Evolutionary conservation across 2,888 invertebrate genomes (phyloP), one percentile per base, ranked within the genome.

Genomic region (Micoletzkya japonica): DNA sequence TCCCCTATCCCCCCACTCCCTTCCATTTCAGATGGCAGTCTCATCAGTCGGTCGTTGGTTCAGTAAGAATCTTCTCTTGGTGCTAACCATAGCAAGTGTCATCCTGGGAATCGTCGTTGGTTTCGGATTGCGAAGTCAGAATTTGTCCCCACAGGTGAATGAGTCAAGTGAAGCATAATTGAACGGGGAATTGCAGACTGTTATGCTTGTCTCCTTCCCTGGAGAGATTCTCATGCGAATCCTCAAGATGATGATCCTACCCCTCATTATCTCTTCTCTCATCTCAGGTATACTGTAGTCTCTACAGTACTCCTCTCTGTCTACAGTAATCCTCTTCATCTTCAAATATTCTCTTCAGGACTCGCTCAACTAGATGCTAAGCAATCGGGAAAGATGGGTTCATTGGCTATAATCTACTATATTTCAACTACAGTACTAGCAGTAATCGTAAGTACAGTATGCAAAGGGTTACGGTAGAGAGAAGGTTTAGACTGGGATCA

Each of bases 201-300:
- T 90, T 70, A 88, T 89, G 87, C 86, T 90, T 56, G 87, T 91
- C 72, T 88, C 89, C 58, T 91, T 91, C 83, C 90, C 90, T 1
- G 91, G 91, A 82, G 90, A 91, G 78, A 87, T 91, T 10, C 88
- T 91, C 70, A 90, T 91, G 90, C 86, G 90, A 72, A 88, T 90
- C 86, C 86, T 91, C 71, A 91, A 91, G 86, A 90, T 91, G 90
- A 89, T 91, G 79, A 90, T 91, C 76, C 87, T 91, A 32, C 91
- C 91, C 7, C 88, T 91, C 66, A 90, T 91, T 77, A 88, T 90
- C 57, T 90, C 90, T 39, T 90, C 90, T 67, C 87, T 91, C 64
- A 89, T 90, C 70, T 88, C 90, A 78, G 90, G 90, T 90, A 10
- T 49, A 61, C 36, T n/a, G 34, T 4, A 39, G 39, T 39, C 6